phyloP scores from a whole-genome alignment of 2,888 invertebrate genomes.

The Eupithecia inturbata region DNA sequence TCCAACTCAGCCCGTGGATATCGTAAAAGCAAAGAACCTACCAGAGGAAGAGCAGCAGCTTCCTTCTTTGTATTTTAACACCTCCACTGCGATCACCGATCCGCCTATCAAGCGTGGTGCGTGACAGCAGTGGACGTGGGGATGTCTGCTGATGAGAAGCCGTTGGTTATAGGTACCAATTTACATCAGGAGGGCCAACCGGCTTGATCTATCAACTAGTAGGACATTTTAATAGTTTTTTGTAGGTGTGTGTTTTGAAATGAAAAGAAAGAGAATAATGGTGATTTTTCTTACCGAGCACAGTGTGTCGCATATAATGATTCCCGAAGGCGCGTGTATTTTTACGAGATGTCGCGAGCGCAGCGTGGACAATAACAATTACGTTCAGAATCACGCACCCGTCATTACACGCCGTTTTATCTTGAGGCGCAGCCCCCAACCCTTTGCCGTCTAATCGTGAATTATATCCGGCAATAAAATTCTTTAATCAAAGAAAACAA shows the following conservation, averaged over 20 bases:
- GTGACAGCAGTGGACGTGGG: too few relatives aligned
- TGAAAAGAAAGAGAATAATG: neutral
- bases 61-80: too few relatives aligned
- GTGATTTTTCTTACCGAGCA: neutral
- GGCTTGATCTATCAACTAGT: too few relatives aligned
- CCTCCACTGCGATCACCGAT: too few relatives aligned
- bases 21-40: too few relatives aligned
- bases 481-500: conserved; percentile 85
- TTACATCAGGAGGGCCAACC: neutral
- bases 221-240: neutral
- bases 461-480: conserved; percentile 83
- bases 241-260: neutral
- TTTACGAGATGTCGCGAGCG: neutral
- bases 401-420: conserved; percentile 80
- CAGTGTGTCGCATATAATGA: neutral
- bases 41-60: too few relatives aligned
- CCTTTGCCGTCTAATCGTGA: conserved; percentile 83
- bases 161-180: neutral
- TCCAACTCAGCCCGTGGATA: too few relatives aligned
- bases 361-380: conserved; percentile 69
- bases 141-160: too few relatives aligned
- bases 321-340: neutral
- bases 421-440: conserved; percentile 71
- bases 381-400: conserved; percentile 80
- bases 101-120: too few relatives aligned